Conservation (phyloP, 2,113 vertebrate species). For the Macrotus californicus region DNA sequence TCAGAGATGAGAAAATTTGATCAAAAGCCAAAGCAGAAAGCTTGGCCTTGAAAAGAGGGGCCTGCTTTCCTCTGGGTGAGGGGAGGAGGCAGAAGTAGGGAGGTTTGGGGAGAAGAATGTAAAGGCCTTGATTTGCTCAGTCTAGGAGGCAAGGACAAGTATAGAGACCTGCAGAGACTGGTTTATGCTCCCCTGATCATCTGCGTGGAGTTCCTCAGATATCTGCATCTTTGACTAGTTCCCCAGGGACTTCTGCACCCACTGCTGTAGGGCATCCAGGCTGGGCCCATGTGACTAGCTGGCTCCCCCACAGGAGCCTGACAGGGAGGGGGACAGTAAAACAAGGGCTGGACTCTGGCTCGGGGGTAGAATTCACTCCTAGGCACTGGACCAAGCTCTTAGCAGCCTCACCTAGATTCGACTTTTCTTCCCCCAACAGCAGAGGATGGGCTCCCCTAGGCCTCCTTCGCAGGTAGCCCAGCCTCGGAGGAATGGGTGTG, state of each 20-base stretch:
- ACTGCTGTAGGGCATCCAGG: not conserved
- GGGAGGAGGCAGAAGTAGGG: not conserved
- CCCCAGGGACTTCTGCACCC: not conserved
- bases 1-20: not conserved
- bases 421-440: not conserved
- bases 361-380: not conserved
- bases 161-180: not conserved
- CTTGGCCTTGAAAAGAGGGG: not conserved
- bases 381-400: not conserved
- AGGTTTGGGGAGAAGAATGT: not conserved
- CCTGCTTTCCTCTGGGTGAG: not conserved
- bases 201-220: accelerated
- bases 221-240: not conserved
- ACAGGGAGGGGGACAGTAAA: not conserved
- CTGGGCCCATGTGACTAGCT: not conserved
- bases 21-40: not conserved
- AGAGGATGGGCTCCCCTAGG: not conserved
- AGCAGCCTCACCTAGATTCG: not conserved
- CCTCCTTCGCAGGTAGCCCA: not conserved
- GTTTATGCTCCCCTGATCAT: accelerated
- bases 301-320: not conserved
- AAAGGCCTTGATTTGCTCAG: not conserved
- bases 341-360: not conserved
- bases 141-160: not conserved
- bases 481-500: not conserved